Conservation (phyloP, 2,113 vertebrate species). For the Peucedramus taeniatus region DNA sequence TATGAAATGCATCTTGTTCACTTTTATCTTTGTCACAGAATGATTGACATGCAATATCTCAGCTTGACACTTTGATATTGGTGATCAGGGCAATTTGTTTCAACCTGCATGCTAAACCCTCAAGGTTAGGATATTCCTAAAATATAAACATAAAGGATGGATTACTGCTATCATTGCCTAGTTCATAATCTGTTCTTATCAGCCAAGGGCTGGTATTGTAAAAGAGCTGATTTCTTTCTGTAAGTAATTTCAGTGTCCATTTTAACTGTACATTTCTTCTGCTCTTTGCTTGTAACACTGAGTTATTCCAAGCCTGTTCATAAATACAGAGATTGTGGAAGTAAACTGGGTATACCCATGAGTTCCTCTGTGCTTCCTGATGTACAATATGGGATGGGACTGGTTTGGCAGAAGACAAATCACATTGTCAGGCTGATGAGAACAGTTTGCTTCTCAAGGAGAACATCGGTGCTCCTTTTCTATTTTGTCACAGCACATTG, state of each 20-base stretch:
- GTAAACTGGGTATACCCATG: background rate
- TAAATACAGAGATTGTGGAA: background rate
- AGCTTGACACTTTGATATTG: constrained; percentile 50
- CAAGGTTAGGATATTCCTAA: constrained; percentile 33
- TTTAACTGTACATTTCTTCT: background rate
- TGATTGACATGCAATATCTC: constrained; percentile 54
- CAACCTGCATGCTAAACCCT: constrained; percentile 24
- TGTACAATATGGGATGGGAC: background rate
- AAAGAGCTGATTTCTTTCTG: background rate
- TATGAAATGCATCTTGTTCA: constrained; percentile 27
- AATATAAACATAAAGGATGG: constrained; percentile 19
- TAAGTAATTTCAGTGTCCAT: background rate
- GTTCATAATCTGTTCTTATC: background rate
- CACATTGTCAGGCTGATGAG: background rate
- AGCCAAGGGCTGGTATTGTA: background rate
- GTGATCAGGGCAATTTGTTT: constrained; percentile 57
- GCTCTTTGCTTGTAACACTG: background rate
- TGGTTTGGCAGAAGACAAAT: background rate
- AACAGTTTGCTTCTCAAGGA: background rate
- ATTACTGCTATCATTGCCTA: background rate
- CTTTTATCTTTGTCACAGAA: constrained; percentile 39
- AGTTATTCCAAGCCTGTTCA: background rate
- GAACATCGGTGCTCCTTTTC: background rate
- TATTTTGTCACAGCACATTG: background rate
- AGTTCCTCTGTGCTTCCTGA: background rate